Evolutionary conservation across 2,797 vertebrate genomes (phyloP).

Genomic region (Decapterus maruadsi): DNA sequence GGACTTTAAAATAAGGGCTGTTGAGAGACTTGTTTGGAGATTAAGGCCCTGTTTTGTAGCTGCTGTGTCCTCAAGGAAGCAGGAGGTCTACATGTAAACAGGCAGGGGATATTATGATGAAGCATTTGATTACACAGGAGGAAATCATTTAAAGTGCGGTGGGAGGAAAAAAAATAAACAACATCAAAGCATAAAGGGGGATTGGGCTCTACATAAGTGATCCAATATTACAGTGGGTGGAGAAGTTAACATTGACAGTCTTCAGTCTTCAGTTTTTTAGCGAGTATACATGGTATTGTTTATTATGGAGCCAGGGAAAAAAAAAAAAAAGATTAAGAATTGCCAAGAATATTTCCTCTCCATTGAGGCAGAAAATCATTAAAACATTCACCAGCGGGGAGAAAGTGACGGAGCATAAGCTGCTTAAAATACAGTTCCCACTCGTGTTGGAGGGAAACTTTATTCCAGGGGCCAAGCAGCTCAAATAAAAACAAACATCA

Average conservation of each 20-base stretch:
- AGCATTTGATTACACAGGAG: constrained; percentile 66
- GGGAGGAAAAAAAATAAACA: constrained; percentile 43
- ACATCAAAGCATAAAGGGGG: constrained; percentile 47
- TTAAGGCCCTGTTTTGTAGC: constrained; percentile 30
- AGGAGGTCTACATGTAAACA: constrained; percentile 74
- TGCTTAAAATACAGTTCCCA: constrained; percentile 73
- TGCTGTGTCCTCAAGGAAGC: constrained; percentile 47
- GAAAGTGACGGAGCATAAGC: constrained; percentile 76
- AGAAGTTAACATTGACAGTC: constrained; percentile 23
- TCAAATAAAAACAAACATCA: constrained; percentile 81
- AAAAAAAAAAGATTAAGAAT: constrained; percentile 28
- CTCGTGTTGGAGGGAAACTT: constrained; percentile 62
- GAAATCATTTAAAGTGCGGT: constrained; percentile 59
- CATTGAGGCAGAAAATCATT: constrained; percentile 71
- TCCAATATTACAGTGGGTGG: constrained; percentile 15
- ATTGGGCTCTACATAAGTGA: not conserved
- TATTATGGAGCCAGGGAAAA: constrained; percentile 25
- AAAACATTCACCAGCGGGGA: constrained; percentile 61
- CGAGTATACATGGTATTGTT: constrained; percentile 15
- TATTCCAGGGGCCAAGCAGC: constrained; percentile 68
- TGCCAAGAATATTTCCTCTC: constrained; percentile 67
- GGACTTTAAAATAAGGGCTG: constrained; percentile 1
- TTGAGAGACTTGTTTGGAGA: constrained; percentile 51
- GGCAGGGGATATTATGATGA: constrained; percentile 72
- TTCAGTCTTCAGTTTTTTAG: constrained; percentile 22